These are phyloP conservation scores for Barypeithes pellucidus DNA, from an alignment of 2,888 invertebrate species.

Conservation along the genomic window DNA sequence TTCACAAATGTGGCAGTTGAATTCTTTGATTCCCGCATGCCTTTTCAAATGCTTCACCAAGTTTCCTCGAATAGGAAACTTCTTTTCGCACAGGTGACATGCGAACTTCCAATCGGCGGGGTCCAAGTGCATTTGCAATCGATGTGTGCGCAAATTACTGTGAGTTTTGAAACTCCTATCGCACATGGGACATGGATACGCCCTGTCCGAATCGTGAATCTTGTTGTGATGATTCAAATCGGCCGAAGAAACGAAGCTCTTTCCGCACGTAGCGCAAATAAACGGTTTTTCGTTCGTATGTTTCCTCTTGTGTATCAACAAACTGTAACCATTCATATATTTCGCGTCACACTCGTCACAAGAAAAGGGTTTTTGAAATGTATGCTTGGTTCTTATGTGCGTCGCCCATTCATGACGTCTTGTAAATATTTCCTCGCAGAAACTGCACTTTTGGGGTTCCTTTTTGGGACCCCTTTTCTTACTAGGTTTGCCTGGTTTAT, in stretches of 20 bases:
- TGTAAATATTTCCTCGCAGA: constrained; percentile 60
- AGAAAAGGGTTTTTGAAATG: constrained; percentile 62
- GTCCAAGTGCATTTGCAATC: constrained; percentile 61
- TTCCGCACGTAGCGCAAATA: constrained; percentile 63
- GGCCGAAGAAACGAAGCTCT: constrained; percentile 65
- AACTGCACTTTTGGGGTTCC: constrained; percentile 58
- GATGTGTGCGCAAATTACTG: constrained; percentile 60
- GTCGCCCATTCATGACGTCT: constrained; percentile 58
- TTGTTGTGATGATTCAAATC: constrained; percentile 62
- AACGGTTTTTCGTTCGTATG: constrained; percentile 62
- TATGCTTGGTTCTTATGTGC: constrained; percentile 60
- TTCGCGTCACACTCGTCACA: constrained; percentile 61
- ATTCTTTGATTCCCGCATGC: constrained; percentile 65
- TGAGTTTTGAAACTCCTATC: constrained; percentile 61
- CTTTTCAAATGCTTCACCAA: constrained; percentile 59
- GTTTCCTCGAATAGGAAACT: constrained; percentile 62
- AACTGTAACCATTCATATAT: constrained; percentile 59
- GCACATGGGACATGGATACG: constrained; percentile 60
- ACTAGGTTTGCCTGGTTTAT: constrained; percentile 1
- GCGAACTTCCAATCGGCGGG: constrained; percentile 61
- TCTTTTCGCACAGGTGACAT: constrained; percentile 59
- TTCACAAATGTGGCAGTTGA: constrained; percentile 60
- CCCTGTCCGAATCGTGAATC: constrained; percentile 60
- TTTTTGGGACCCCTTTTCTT: constrained; percentile 47
- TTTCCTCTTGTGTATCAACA: constrained; percentile 60